phyloP scores from a whole-genome alignment of 1,140 invertebrate genomes.

The Ostrea edulis region DNA sequence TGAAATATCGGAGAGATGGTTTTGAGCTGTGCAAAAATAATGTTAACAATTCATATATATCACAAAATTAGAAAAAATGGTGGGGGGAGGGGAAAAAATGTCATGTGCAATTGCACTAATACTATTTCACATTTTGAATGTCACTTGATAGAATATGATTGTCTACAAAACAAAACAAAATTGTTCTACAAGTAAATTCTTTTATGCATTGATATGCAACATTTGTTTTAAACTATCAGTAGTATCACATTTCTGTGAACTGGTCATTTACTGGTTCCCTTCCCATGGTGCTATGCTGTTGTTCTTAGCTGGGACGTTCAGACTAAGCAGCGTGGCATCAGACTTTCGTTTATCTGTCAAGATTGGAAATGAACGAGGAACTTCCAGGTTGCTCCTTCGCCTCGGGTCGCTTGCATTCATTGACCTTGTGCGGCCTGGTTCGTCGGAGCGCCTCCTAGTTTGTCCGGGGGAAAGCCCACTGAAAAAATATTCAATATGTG shows the following conservation, averaged over 20 bases:
- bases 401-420: conserved; percentile 53
- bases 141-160: conserved; percentile 32
- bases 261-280: conserved; percentile 48
- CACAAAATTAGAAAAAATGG: not conserved
- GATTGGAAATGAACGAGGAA: conserved; percentile 64
- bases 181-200: conserved; percentile 2
- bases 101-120: conserved; percentile 18
- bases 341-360: conserved; percentile 53
- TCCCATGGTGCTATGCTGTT: conserved; percentile 73
- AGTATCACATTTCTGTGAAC: not conserved
- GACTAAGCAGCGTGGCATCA: conserved; percentile 61
- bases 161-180: conserved; percentile 39
- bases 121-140: conserved; percentile 38
- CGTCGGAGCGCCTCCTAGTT: conserved; percentile 54
- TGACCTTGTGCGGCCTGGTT: conserved; percentile 47
- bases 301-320: conserved; percentile 70
- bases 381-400: conserved; percentile 69
- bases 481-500: conserved; percentile 28
- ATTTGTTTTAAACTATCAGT: not conserved
- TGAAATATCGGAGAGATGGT: conserved; percentile 21
- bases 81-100: not conserved
- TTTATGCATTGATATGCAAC: conserved; percentile 23
- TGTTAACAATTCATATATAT: conserved; percentile 8
- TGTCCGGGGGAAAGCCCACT: conserved; percentile 64
- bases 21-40: conserved; percentile 31